Conservation (phyloP, 2,113 vertebrate genomes). For the Chionis minor region DNA sequence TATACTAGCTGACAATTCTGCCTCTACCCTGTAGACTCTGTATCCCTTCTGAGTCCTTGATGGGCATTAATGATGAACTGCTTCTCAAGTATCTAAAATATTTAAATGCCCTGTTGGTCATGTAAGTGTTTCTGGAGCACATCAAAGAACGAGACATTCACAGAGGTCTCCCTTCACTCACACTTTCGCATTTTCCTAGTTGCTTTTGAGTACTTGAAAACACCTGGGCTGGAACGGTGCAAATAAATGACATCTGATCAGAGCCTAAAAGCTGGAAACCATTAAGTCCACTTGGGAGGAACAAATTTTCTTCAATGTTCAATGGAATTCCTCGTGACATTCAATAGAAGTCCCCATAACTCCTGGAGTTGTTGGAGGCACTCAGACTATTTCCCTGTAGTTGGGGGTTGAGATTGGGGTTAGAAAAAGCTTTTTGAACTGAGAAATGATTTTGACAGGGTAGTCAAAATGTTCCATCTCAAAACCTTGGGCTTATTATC, state of each 20-base stretch:
- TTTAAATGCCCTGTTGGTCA: not conserved
- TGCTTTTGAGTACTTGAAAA: not conserved
- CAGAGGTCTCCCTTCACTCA: not conserved
- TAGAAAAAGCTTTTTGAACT: conserved; percentile 5
- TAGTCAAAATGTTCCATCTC: not conserved
- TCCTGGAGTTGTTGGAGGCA: not conserved
- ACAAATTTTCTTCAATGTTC: conserved; percentile 10
- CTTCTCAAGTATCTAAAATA: conserved; percentile 7
- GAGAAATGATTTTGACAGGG: not conserved
- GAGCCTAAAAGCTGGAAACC: conserved; percentile 5
- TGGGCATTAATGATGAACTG: not conserved
- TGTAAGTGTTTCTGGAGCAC: not conserved
- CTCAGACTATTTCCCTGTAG: not conserved
- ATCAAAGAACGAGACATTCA: not conserved
- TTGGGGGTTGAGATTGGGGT: not conserved
- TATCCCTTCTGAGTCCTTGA: not conserved
- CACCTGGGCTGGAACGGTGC: conserved; percentile 8
- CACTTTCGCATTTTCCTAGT: not conserved
- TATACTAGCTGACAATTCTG: not conserved
- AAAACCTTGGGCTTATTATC: not conserved
- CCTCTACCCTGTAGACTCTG: not conserved
- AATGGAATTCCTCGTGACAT: not conserved
- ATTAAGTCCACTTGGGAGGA: not conserved
- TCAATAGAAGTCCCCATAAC: conserved; percentile 1
- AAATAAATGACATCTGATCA: conserved; percentile 38